Evolutionary conservation across 2,888 invertebrate genomes (phyloP).

Genomic region (Standfussiana lucernea): DNA sequence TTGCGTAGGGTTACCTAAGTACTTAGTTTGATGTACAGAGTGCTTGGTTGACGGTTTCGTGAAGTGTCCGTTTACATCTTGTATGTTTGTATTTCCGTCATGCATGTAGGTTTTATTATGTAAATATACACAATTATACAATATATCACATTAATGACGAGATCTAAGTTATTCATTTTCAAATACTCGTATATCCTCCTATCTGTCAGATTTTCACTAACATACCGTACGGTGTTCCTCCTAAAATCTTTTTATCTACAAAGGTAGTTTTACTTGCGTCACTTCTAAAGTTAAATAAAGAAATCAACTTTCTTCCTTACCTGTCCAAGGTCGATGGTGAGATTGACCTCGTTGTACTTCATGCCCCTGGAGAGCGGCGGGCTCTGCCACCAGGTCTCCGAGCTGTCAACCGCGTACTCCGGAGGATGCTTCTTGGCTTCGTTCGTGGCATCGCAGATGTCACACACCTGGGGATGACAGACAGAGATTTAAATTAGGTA

Average conservation of each 20-base stretch:
- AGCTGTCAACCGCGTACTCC: slow-evolving; percentile 98
- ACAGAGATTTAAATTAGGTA: slow-evolving; percentile 32
- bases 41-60: too few relatives aligned
- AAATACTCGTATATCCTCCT: background rate
- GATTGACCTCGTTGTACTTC: slow-evolving; percentile 99
- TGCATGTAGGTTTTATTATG: background rate
- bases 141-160: background rate
- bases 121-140: too few relatives aligned
- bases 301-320: slow-evolving; percentile 88
- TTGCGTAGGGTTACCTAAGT: too few relatives aligned
- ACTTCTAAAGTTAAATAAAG: background rate
- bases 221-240: background rate
- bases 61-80: too few relatives aligned
- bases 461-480: slow-evolving; percentile 94
- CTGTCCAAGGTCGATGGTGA: slow-evolving; percentile 99
- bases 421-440: slow-evolving; percentile 96
- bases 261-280: background rate
- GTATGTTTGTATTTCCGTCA: too few relatives aligned
- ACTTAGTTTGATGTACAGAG: too few relatives aligned
- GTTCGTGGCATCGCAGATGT: slow-evolving; percentile 95
- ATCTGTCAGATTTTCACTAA: background rate
- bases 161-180: too few relatives aligned
- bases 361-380: slow-evolving; percentile 99
- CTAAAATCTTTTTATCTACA: background rate
- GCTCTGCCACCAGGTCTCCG: slow-evolving; percentile 99